Percentiles rank a stretch among this genome's conserved stretches.
Evolutionary conservation across 2,888 invertebrate species (phyloP).

Genomic region (Chrysodeixis includens): DNA sequence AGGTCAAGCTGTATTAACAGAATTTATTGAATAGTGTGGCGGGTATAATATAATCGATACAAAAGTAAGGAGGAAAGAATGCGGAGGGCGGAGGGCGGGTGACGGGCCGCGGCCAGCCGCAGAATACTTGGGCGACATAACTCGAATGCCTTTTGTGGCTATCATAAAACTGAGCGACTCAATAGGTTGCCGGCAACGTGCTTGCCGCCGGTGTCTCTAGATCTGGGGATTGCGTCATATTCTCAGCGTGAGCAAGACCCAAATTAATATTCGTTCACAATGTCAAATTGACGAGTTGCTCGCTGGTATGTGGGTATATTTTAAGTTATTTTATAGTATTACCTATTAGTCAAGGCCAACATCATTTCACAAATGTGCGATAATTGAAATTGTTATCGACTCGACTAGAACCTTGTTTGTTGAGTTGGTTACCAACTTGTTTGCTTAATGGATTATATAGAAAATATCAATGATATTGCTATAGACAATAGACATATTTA

Average conservation of each 20-base stretch:
- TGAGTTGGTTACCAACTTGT: background rate
- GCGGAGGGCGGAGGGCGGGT: constrained; percentile 23
- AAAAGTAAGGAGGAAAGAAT: constrained; percentile 32
- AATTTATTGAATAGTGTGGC: constrained; percentile 23
- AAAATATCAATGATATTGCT: background rate
- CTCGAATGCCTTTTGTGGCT: constrained; percentile 48
- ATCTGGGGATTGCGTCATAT: constrained; percentile 71
- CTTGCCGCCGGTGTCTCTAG: constrained; percentile 61
- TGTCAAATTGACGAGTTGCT: constrained; percentile 50
- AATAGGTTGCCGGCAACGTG: constrained; percentile 52
- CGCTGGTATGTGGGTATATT: constrained; percentile 32
- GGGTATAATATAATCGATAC: constrained; percentile 10
- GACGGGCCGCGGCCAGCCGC: constrained; percentile 14
- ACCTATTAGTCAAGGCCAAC: constrained; percentile 48
- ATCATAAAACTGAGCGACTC: constrained; percentile 48
- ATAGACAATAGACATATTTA: background rate
- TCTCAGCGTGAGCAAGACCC: constrained; percentile 57
- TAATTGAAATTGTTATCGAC: constrained; percentile 47
- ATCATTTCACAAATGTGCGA: constrained; percentile 33
- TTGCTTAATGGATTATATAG: constrained; percentile 2
- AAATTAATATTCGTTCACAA: constrained; percentile 65
- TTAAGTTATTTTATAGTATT: constrained; percentile 47
- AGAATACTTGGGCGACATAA: constrained; percentile 25
- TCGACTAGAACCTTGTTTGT: constrained; percentile 11
- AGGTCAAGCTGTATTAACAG: constrained; percentile 31